These are phyloP conservation scores for Acleris emargana DNA, from an alignment of 2,888 invertebrate species.

Conservation along the genomic window DNA sequence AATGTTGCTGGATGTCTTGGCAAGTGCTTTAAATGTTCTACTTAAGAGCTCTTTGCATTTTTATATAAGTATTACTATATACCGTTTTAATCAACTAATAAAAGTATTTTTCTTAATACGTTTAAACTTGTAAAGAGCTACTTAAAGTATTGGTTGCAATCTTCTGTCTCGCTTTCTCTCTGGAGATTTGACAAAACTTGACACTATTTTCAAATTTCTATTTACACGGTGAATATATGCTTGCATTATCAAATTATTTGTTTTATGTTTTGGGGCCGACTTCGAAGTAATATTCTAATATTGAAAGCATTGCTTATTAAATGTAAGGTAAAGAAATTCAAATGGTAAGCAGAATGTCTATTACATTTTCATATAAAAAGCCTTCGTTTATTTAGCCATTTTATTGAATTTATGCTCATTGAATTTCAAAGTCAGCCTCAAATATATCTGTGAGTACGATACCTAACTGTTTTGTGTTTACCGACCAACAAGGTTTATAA, in stretches of 20 bases:
- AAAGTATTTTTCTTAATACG: not conserved
- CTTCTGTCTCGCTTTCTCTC: conserved; percentile 68
- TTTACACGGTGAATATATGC: conserved; percentile 62
- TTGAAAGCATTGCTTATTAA: no score
- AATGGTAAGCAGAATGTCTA: no score
- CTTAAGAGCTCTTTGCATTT: conserved; percentile 60
- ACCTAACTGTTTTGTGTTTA: conserved; percentile 68
- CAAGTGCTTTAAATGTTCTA: conserved; percentile 74
- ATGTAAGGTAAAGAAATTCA: no score
- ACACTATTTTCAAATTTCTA: conserved; percentile 64
- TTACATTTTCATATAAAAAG: not conserved
- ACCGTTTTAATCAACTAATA: not conserved
- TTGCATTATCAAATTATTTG: conserved; percentile 66
- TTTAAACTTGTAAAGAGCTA: conserved; percentile 56
- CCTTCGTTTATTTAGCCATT: not conserved
- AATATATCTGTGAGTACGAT: conserved; percentile 56
- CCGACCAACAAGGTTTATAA: conserved; percentile 75
- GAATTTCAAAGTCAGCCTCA: conserved; percentile 50
- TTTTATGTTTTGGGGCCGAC: conserved; percentile 60
- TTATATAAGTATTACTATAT: not conserved
- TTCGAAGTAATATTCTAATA: conserved; percentile 42
- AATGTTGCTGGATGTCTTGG: conserved; percentile 73
- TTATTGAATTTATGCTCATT: not conserved
- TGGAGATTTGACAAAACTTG: conserved; percentile 50
- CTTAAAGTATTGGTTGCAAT: conserved; percentile 60